These are phyloP conservation scores for Neoaliturus tenellus DNA, from an alignment of 2,888 invertebrate genomes.

Conservation along the genomic window DNA sequence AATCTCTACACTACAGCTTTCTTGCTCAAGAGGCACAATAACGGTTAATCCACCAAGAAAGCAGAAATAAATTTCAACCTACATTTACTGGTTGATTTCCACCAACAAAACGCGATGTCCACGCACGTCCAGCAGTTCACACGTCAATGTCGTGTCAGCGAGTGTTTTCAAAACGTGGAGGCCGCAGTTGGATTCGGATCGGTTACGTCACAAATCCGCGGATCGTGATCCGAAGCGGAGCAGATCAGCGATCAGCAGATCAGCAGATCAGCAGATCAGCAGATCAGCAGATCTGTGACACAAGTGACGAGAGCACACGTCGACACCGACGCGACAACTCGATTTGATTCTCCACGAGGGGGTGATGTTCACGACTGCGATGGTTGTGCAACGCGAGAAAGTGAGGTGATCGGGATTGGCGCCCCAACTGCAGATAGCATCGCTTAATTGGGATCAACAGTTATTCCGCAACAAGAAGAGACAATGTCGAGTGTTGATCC, in stretches of 20 bases:
- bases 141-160: too few species aligned
- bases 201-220: background rate
- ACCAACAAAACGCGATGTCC: too few species aligned
- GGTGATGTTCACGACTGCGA: background rate
- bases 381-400: conserved; percentile 25
- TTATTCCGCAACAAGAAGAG: background rate
- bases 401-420: background rate
- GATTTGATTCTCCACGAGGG: background rate
- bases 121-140: too few species aligned
- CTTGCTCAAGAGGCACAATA: too few species aligned
- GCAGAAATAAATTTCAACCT: too few species aligned
- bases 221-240: background rate
- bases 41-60: too few species aligned
- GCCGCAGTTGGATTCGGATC: background rate
- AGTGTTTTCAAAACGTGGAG: too few species aligned
- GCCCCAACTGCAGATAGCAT: conserved; percentile 4
- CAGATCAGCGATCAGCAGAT: background rate
- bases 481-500: too few species aligned
- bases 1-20: too few species aligned
- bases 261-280: background rate
- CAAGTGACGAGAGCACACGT: background rate
- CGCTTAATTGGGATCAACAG: conserved; percentile 16
- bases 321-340: background rate
- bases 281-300: background rate
- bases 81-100: too few species aligned